Base-by-base conservation (phyloP, 1,140 invertebrate species). In the Neuroterus valhalla region DNA sequence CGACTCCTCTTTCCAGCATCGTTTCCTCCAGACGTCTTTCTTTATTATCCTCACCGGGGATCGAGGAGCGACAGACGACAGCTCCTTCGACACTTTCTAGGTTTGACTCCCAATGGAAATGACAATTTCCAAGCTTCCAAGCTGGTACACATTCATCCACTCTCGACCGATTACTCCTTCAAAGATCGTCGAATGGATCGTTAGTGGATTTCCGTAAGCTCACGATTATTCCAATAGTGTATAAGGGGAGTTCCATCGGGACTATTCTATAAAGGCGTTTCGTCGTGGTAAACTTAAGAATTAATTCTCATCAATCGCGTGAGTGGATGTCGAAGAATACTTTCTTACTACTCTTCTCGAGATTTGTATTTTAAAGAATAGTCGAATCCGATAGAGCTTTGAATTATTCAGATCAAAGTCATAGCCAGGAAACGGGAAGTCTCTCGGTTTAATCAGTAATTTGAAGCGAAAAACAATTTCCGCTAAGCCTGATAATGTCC, bases 111-210 rank as follows among this genome's bases (percentile, higher is more conserved):
- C 76, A 78, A 78, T 78, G 66, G 74, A 68, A 62, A 76, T 55
- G 66, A 72, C 68, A 70, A 80, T 81, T 78, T 76, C 69, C 75
- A 81, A 48, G 46, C 73, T 78, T 76, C 69, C 75, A 81, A 48
- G 46, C 73, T 75, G 71, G 21, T 73, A 76, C 73, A 66, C 66
- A 77, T 80, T 75, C 77, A 79, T 76, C 71, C 67, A 72, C 62
- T 69, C 68, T 68, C 42, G 23, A 71, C 12, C 46, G 50, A 74
- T 31, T 72, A 21, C 52, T 73, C 68, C 62, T 48, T 66, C 55
- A 62, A 62, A 62, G 55, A 62, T 62, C 31, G 55, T 62, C 55
- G 23, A 62, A 62, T 31, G 55, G 21, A 31, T 62, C 55, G 55
- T 62, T 62, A 62, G 55, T 62, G 55, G 55, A 62, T 62, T 62